Evolutionary conservation across 2,888 invertebrate genomes (phyloP).

Genomic region (Diachrysia chrysitis): DNA sequence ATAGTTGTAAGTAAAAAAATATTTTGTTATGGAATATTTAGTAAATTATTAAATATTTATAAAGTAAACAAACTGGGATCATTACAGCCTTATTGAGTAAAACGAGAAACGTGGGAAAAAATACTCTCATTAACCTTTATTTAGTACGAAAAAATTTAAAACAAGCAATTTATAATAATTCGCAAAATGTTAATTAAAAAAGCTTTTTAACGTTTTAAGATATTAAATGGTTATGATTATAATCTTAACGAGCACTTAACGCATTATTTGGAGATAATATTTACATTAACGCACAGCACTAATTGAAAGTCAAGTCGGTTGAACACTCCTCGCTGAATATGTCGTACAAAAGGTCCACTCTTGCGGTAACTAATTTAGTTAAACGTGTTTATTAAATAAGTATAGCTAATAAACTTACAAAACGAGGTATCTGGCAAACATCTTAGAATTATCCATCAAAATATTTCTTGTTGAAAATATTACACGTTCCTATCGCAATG

Average conservation of each 20-base stretch:
- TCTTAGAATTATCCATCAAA: no score
- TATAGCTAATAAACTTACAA: not conserved
- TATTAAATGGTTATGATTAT: conserved; percentile 33
- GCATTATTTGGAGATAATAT: conserved; percentile 52
- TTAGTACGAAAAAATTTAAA: not conserved
- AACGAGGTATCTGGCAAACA: not conserved
- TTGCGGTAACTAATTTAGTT: not conserved
- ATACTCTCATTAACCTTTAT: conserved; percentile 1
- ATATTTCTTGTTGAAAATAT: not conserved
- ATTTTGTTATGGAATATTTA: no score
- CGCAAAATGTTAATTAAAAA: conserved; percentile 28
- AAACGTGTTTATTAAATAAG: not conserved
- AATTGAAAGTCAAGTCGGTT: conserved; percentile 53
- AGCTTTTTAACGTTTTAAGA: conserved; percentile 24
- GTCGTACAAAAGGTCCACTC: conserved; percentile 24
- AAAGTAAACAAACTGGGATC: not conserved
- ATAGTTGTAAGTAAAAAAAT: no score
- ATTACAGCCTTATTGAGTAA: not conserved
- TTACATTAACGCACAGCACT: conserved; percentile 48
- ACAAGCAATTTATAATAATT: not conserved
- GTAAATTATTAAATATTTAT: no score
- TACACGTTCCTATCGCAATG: not conserved
- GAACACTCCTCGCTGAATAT: conserved; percentile 48
- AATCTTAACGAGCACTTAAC: conserved; percentile 50
- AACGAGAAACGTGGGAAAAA: conserved; percentile 1